Evolutionary conservation across 2,888 invertebrate species (phyloP), one percentile per base, ranked within the genome.

Genomic region (Ischnus inquisitorius): DNA sequence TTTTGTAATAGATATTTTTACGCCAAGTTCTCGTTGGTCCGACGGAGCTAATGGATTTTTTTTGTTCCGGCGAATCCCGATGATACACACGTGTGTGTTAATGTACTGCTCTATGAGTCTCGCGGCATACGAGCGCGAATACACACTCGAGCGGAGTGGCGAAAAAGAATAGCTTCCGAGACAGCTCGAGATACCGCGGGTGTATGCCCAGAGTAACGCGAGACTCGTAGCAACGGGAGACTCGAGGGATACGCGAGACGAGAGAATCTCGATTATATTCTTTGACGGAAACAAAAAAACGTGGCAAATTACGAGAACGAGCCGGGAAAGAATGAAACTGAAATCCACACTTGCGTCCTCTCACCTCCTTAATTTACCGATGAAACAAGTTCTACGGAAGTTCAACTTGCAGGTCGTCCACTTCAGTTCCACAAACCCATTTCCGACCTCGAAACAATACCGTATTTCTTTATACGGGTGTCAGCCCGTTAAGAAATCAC

Each of bases 1-100:
- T 83, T 75, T 75, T 57, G 28, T 51, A 54, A 79, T 71, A 64
- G 75, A 79, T 79, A 79, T 83, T 83, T 67, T 51, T 57, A 28
- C 14, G 39, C 16, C 48, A 57, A 43, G 39, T 46, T 72, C 62
- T 68, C 54, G 22, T 12, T 16, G 8, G 19, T 62, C 5, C 25
- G 43, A 14, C 39, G 39, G 39, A 28, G 65, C 57, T 79, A 79
- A 79, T 83, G 76, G 75, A 76, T 39, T 79, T 83, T 83, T 83
- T 76, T 67, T n/a, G n/a, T 62, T 34, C 34, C 8, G 0, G 43
- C 19, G 54, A 60, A 60, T 60, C 43, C 25, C 34, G 28, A 79
- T 65, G 69, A 75, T 34, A 34, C 46, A 74, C 67, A 41, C 60
- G 48, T 41, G 16, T 72, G 41, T 25, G 60, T 60, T 28, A 25